Percentiles rank a stretch among this genome's conserved stretches.
These are phyloP conservation scores for Apodemia mormo DNA, from an alignment of 2,888 invertebrate species.

Conservation along the genomic window DNA sequence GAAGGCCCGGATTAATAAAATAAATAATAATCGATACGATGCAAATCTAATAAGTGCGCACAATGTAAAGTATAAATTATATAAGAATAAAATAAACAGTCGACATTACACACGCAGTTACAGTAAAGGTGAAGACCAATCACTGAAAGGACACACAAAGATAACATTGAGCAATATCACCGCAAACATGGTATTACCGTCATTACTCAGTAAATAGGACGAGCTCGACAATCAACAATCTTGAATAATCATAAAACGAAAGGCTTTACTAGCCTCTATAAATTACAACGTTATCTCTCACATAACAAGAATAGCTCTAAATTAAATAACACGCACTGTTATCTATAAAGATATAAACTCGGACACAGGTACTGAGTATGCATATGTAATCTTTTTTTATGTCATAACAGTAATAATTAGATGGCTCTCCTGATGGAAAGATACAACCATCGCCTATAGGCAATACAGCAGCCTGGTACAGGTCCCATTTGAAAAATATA, in stretches of 20 bases:
- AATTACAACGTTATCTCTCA: slow-evolving; percentile 65
- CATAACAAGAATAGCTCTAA: slow-evolving; percentile 51
- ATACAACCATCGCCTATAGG: too few relatives aligned
- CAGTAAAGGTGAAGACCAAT: slow-evolving; percentile 18
- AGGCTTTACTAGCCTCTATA: slow-evolving; percentile 72
- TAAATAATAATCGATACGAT: too few relatives aligned
- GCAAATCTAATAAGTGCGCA: too few relatives aligned
- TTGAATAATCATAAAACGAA: slow-evolving; percentile 70
- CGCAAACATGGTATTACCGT: slow-evolving; percentile 47
- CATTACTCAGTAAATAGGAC: slow-evolving; percentile 60
- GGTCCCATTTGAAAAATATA: too few relatives aligned
- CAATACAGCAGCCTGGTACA: too few relatives aligned
- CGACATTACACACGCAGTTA: background rate
- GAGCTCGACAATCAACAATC: slow-evolving; percentile 56
- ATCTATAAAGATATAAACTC: slow-evolving; percentile 61
- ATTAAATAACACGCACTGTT: slow-evolving; percentile 62
- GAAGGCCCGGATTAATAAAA: too few relatives aligned
- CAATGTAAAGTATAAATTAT: too few relatives aligned
- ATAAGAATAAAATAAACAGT: too few relatives aligned
- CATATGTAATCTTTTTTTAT: too few relatives aligned
- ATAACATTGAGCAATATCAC: slow-evolving; percentile 52
- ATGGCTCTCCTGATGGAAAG: too few relatives aligned
- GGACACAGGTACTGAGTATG: slow-evolving; percentile 55
- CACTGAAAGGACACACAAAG: slow-evolving; percentile 26
- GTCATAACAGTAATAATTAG: too few relatives aligned